Conservation (phyloP, 2,113 vertebrate genomes). For the Colossoma macropomum region DNA sequence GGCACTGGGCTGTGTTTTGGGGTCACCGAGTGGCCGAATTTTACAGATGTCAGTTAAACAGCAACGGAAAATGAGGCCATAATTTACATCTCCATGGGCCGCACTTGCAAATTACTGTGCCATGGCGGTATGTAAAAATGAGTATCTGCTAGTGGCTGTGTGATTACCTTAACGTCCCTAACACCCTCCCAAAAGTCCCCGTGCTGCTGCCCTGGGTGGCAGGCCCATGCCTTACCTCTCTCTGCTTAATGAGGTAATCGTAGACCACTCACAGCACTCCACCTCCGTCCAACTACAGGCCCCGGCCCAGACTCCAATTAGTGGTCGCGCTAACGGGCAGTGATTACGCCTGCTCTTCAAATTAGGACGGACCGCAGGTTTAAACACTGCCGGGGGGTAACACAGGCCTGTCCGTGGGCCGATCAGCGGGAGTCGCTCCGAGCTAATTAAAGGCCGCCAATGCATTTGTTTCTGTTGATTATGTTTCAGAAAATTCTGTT, state of each 20-base stretch:
- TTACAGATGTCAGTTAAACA: background rate
- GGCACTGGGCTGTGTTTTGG: background rate
- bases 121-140: background rate
- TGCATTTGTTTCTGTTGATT: slow-evolving; percentile 56
- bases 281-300: slow-evolving; percentile 48
- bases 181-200: slow-evolving; percentile 10
- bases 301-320: slow-evolving; percentile 59
- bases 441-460: slow-evolving; percentile 55
- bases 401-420: slow-evolving; percentile 38
- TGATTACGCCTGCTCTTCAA: slow-evolving; percentile 60
- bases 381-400: slow-evolving; percentile 57
- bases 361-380: slow-evolving; percentile 56
- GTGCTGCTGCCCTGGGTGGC: slow-evolving; percentile 44
- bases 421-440: slow-evolving; percentile 48
- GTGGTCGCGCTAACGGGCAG: slow-evolving; percentile 58
- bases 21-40: background rate
- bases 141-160: background rate
- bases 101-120: background rate
- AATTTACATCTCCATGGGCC: background rate
- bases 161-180: background rate
- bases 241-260: slow-evolving; percentile 39
- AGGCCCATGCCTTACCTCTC: slow-evolving; percentile 30
- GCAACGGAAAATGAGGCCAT: background rate
- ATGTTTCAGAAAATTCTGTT: slow-evolving; percentile 47
- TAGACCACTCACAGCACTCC: slow-evolving; percentile 49